Percentiles rank a stretch among this genome's conserved stretches.
Conservation (phyloP, 2,888 invertebrate genomes). For the Geophilus truncorum region DNA sequence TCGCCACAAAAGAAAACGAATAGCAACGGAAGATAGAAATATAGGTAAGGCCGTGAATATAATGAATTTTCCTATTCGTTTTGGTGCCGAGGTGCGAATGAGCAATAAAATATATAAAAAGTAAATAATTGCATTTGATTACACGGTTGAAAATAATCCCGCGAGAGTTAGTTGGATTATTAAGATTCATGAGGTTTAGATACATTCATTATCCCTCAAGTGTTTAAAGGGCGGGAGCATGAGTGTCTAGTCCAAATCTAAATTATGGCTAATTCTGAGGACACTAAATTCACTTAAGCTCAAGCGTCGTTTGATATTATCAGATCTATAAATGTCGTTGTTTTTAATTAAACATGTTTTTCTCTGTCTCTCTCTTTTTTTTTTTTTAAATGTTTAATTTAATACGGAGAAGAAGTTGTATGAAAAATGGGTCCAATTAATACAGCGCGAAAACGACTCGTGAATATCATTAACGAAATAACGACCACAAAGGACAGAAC, state of each 20-base stretch:
- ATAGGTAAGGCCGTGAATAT: too few species aligned
- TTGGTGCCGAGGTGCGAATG: too few species aligned
- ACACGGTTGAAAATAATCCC: neutral
- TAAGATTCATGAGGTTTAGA: neutral
- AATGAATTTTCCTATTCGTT: neutral
- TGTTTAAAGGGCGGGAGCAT: neutral
- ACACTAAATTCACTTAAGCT: neutral
- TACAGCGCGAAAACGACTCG: neutral
- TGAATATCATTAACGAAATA: neutral
- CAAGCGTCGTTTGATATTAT: conserved; percentile 7
- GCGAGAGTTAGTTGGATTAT: neutral
- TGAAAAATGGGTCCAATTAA: conserved; percentile 7
- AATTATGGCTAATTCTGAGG: conserved; percentile 3
- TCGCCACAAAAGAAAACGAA: too few species aligned
- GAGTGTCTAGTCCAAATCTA: neutral
- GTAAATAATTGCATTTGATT: neutral
- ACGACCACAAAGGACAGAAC: conserved; percentile 2
- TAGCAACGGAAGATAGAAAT: too few species aligned
- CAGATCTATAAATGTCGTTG: neutral
- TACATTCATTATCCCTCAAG: neutral
- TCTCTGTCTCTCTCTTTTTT: neutral
- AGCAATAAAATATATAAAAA: neutral
- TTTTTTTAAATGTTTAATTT: neutral
- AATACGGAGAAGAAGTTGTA: neutral
- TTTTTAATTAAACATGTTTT: neutral